Base-by-base conservation (phyloP, 2,888 invertebrate genomes). In the Anthophora plumipes region DNA sequence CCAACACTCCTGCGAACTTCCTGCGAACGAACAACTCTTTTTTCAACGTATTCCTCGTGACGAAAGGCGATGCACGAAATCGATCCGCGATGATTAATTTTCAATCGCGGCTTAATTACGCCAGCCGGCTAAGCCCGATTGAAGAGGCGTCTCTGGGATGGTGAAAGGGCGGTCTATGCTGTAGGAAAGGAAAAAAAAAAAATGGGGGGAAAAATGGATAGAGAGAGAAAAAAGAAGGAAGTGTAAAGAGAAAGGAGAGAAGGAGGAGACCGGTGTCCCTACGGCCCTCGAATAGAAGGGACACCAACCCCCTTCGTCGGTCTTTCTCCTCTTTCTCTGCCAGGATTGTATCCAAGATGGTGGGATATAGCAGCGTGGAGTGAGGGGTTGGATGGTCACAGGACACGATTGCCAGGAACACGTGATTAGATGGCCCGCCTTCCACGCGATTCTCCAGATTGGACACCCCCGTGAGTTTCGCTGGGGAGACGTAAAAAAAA, bases 341-440 rank as follows among this genome's bases (percentile, higher is more conserved):
- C 69, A 82, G 86, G 84, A 87, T 87, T 87, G 83, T 76, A 81
- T 67, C 85, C 78, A 81, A 85, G 80, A 82, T 78, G 83, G 80
- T 64, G 76, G 75, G 80, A 68, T 60, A 39, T 60, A 39, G 48
- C 63, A 59, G 63, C 55, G 55, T 66, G 74, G 48, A 75, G 70
- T 60, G 80, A 57, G 77, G 67, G 83, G 31, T 31, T 31, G 78
- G 83, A 84, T 77, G 78, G 84, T 80, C 76, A 85, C 87, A 82
- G 85, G 90, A 91, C 90, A 89, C 91, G 92, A 92, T 92, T 92
- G 91, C 90, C 86, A 86, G 87, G 88, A 88, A 89, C 90, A 87
- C 90, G 91, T 92, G 92, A 92, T 92, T 92, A 92, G 91, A 92
- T 92, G 92, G 90, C 88, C 91, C 88, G 85, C 85, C 90, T 90